Evolutionary conservation across 1,140 invertebrate species (phyloP), one percentile per base, ranked within the genome.

Genomic region (Macrobrachium nipponense): DNA sequence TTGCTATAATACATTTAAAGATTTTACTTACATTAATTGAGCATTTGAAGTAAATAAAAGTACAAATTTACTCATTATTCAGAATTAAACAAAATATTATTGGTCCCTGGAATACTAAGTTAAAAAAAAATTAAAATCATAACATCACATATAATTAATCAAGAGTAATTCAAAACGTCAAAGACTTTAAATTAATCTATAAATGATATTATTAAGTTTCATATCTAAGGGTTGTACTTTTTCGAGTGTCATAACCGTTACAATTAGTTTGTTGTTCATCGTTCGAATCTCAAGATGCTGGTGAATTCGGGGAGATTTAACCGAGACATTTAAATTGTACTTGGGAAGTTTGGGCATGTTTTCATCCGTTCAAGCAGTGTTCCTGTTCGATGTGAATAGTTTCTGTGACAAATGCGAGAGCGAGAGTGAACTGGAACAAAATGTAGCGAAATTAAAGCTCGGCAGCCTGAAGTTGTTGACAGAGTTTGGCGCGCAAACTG

Each of bases 401-500:
- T 88, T 86, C 70, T 36, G 60, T 7, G 73, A 36, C 20, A 60
- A 70, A 23, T 83, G 68, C 17, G 11, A 23, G n/a, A 80, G 14
- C 43, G 80, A 86, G 44, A 75, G 84, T 80, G 87, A 88, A 43
- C 3, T 87, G 36, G 86, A 88, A 60, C 66, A 80, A 43, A 64
- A 88, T 83, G 80, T 87, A 60, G 76, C 80, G 5, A 72, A 72
- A 62, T 66, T 88, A 58, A 88, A 87, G 43, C 58, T 88, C 20
- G 59, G 64, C 12, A 83, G 84, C 70, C 70, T 88, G 17, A 82
- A 81, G 51, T 73, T 88, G 80, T 70, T 88, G 70, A 82, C 85
- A 43, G 75, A 87, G 59, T 82, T 87, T 87, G 87, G 87, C 87
- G 87, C 84, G 87, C 84, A 87, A 87, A 88, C 87, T 17, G 82